Base-by-base conservation (phyloP, 2,888 invertebrate species). In the Scotopteryx bipunctaria region DNA sequence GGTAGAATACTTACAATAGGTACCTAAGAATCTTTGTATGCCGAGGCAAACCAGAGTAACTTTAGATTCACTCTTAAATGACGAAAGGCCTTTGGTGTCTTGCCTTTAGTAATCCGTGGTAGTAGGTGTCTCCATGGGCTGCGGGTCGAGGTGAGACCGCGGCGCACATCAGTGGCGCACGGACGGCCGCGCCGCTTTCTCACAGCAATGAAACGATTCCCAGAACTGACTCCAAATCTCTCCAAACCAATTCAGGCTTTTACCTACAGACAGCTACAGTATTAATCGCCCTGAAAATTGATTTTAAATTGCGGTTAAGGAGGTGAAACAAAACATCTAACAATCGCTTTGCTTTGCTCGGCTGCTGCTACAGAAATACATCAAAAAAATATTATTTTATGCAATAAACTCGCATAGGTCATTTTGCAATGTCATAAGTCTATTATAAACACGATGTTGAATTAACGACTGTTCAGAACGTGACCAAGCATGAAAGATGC, bases 121-220 rank as follows among this genome's bases (percentile, higher is more conserved):
- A n/a, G n/a, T n/a, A n/a, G n/a, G n/a, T n/a, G n/a, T n/a, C n/a
- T n/a, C n/a, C n/a, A n/a, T n/a, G n/a, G n/a, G n/a, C n/a, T n/a
- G n/a, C n/a, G n/a, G n/a, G n/a, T n/a, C n/a, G n/a, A 25, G 16
- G 11, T 23, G 33, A 33, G 27, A 27, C 4, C 40, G 48, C 49
- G 16, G 9, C 47, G 47, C 14, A 15, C 29, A 41, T 42, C 48
- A 19, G 48, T 29, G 27, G 15, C 57, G 58, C 58, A 59, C 58
- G 58, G 52, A 31, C 44, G 31, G 13, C 37, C 37, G 55, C 43
- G 15, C 17, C 50, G 46, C 55, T 59, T 45, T 52, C 55, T 32
- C 36, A 19, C 19, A 13, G 27, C 31, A 17, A 42, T 42, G 17
- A 46, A 42, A 33, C 37, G 13, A 49, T 47, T 53, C 52, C 46